Percentiles rank a stretch among this genome's conserved stretches.
Conservation (phyloP, 2,888 invertebrate genomes). For the Ypsolopha sequella region DNA sequence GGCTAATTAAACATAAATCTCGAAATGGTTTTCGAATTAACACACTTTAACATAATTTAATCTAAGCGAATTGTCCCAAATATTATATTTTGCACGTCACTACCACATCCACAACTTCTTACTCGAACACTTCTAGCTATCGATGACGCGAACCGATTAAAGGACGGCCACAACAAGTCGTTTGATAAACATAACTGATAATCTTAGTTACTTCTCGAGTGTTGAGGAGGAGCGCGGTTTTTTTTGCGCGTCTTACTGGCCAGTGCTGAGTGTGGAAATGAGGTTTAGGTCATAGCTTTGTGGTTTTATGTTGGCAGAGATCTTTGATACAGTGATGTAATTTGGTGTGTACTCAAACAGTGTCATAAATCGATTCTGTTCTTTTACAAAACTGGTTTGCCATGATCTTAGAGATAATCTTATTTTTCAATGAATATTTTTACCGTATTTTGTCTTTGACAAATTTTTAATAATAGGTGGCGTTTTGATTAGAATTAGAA, state of each 20-base stretch:
- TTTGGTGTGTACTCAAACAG: neutral
- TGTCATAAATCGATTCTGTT: neutral
- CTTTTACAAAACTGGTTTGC: neutral
- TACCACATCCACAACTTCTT: neutral
- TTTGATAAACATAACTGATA: conserved; percentile 57
- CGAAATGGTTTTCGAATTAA: too few relatives aligned
- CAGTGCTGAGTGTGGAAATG: conserved; percentile 13
- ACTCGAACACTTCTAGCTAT: conserved; percentile 22
- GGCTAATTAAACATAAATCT: too few relatives aligned
- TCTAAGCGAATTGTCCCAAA: too few relatives aligned
- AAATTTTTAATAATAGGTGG: too few relatives aligned
- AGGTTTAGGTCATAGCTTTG: neutral
- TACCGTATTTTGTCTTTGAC: too few relatives aligned
- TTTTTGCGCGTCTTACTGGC: conserved; percentile 12
- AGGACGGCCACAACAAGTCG: conserved; percentile 57
- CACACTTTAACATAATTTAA: too few relatives aligned
- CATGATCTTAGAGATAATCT: neutral
- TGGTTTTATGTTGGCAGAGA: neutral
- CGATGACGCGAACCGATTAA: conserved; percentile 60
- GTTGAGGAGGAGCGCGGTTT: conserved; percentile 14
- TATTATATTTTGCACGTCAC: neutral
- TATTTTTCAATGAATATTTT: too few relatives aligned
- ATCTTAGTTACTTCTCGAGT: conserved; percentile 45
- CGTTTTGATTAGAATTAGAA: neutral
- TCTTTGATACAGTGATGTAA: neutral